Conservation (phyloP, 2,888 invertebrate species). For the Himalopsyche tibetana region DNA sequence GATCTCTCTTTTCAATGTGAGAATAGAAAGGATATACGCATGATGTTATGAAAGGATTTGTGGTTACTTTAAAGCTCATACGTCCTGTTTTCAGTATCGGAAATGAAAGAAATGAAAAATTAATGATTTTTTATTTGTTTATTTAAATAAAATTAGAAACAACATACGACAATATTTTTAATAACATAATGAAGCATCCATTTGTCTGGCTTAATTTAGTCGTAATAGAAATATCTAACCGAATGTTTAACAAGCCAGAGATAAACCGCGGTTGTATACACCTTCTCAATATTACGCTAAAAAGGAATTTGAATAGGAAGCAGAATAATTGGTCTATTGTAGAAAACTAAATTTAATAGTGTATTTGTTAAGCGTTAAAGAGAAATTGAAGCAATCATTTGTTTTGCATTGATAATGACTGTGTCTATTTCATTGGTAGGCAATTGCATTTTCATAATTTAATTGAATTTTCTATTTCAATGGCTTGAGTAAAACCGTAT, state of each 20-base stretch:
- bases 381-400: background rate
- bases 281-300: background rate
- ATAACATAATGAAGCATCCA: background rate
- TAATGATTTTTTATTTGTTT: too few species aligned
- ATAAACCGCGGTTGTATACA: background rate
- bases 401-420: background rate
- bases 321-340: constrained; percentile 25
- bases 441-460: too few species aligned
- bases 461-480: too few species aligned
- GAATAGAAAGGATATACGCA: too few species aligned
- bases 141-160: too few species aligned
- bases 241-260: background rate
- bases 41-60: too few species aligned
- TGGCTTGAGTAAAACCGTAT: too few species aligned
- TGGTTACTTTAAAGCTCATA: too few species aligned
- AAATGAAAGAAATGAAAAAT: too few species aligned
- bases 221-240: background rate
- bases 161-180: too few species aligned
- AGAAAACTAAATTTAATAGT: background rate
- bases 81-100: too few species aligned
- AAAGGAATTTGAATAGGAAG: constrained; percentile 5
- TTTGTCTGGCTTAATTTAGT: background rate
- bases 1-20: too few species aligned
- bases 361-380: background rate
- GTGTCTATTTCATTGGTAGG: background rate